Percentiles rank a stretch among this genome's conserved stretches.
phyloP scores from a whole-genome alignment of 2,888 invertebrate species.

The Artemia sinica region DNA sequence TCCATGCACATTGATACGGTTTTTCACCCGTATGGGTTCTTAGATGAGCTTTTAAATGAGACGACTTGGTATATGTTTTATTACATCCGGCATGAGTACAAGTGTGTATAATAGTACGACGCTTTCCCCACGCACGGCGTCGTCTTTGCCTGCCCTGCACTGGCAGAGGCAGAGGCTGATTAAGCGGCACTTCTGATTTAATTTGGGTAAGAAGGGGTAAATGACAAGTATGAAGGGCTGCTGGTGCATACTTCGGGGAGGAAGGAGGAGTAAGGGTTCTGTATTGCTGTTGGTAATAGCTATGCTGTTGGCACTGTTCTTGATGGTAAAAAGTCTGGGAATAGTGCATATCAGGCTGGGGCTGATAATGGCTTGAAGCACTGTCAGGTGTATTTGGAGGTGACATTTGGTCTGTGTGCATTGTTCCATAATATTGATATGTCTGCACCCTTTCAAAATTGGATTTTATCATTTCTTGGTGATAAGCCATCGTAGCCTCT shows the following conservation, averaged over 20 bases:
- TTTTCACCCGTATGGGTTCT: slow-evolving; percentile 41
- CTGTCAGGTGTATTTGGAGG: slow-evolving; percentile 35
- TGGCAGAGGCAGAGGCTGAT: slow-evolving; percentile 13
- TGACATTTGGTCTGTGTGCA: slow-evolving; percentile 31
- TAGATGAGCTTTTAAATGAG: slow-evolving; percentile 41
- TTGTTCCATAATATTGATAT: neutral
- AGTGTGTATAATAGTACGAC: slow-evolving; percentile 35
- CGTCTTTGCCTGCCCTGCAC: slow-evolving; percentile 29
- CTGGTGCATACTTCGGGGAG: slow-evolving; percentile 32
- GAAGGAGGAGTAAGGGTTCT: slow-evolving; percentile 37
- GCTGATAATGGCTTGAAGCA: slow-evolving; percentile 26
- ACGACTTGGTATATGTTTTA: slow-evolving; percentile 42
- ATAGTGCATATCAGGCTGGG: slow-evolving; percentile 18
- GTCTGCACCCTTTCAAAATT: neutral
- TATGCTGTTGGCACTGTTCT: slow-evolving; percentile 16
- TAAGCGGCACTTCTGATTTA: slow-evolving; percentile 33
- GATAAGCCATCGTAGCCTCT: slow-evolving; percentile 6
- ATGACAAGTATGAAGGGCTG: slow-evolving; percentile 16
- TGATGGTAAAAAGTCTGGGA: neutral
- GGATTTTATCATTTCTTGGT: neutral
- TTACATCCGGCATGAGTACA: slow-evolving; percentile 38
- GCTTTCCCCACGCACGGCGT: slow-evolving; percentile 36
- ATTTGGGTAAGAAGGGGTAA: slow-evolving; percentile 3
- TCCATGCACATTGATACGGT: slow-evolving; percentile 42
- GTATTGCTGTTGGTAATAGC: neutral